Evolutionary conservation across 2,888 invertebrate genomes (phyloP), one percentile per base, ranked within the genome.

Genomic region (Spatulosminthurus flaviceps): DNA sequence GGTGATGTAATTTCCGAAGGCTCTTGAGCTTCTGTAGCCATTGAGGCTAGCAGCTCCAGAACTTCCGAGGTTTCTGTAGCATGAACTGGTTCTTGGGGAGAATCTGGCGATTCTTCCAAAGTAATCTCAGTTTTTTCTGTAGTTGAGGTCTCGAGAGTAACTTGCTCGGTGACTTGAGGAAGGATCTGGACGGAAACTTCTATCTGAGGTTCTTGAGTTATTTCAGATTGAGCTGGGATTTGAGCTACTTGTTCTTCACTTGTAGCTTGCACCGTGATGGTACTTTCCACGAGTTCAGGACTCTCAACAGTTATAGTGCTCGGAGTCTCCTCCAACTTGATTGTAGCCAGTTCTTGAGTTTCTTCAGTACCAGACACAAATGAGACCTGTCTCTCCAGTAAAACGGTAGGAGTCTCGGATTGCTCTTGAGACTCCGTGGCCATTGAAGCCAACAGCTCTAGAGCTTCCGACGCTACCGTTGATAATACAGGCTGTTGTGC

Each of bases 141-240:
- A 7, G 21, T 21, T 9, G 60, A 60, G 16, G 60, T 21, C 16
- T 60, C 60, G 21, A 60, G 60, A 13, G n/a, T 60, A 13, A 60
- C 16, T 60, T 60, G 64, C 26, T 64, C 64, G 16, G 13, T 64
- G 24, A 64, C 64, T 24, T 64, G 22, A 21, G 64, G 24, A 2
- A 64, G 26, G 24, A 4, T 34, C 4, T 22, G 24, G 0, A 26
- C 41, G n/a, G 26, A 9, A 73, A 28, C 28, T 29, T 21, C n/a
- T 24, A 24, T 42, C 13, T 71, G 41, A n/a, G 42, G 42, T 16
- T 73, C 73, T n/a, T n/a, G 43, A 73, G 5, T 43, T 21, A 13
- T 24, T 29, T 73, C 21, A 19, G 64, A 24, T 24, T 29, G 71
- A 2, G 16, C 11, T 0, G 24, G 19, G 11, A 34, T 21, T 42